Conservation (phyloP, 2,888 invertebrate genomes). For the Isotomurus palustris region DNA sequence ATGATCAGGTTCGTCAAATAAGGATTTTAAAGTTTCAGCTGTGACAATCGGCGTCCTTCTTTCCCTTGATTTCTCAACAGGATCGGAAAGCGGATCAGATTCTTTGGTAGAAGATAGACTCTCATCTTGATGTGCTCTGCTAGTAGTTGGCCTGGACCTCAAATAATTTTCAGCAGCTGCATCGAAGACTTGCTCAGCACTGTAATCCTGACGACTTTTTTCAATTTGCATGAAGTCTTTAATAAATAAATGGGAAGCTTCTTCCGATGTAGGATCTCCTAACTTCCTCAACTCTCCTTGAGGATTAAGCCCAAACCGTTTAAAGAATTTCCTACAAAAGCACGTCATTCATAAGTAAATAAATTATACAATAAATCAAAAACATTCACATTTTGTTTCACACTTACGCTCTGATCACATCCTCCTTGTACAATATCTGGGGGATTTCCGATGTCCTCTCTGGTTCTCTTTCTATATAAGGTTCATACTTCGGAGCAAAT, state of each 20-base stretch:
- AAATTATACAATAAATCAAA: conserved; percentile 5
- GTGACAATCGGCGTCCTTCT: conserved; percentile 25
- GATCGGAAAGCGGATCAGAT: not conserved
- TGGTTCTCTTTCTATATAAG: conserved; percentile 65
- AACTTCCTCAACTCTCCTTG: conserved; percentile 30
- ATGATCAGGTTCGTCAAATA: conserved; percentile 34
- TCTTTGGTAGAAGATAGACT: not conserved
- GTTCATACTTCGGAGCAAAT: conserved; percentile 83
- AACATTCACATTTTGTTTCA: not conserved
- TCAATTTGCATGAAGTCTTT: conserved; percentile 60
- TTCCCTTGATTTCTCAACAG: conserved; percentile 4
- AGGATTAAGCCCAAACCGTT: conserved; percentile 43
- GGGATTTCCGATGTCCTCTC: conserved; percentile 57
- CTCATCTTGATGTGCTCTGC: not conserved
- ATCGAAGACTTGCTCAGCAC: conserved; percentile 56
- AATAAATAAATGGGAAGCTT: conserved; percentile 52
- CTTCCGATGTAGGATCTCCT: conserved; percentile 19
- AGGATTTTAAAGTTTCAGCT: conserved; percentile 26
- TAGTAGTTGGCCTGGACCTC: not conserved
- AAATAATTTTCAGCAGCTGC: conserved; percentile 48
- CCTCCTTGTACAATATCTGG: conserved; percentile 78
- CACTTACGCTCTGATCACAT: conserved; percentile 71
- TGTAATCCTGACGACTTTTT: conserved; percentile 54
- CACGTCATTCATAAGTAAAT: conserved; percentile 10
- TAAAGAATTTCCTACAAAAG: conserved; percentile 51